Conservation (phyloP, 2,888 invertebrate genomes). For the Nemoura dubitans region DNA sequence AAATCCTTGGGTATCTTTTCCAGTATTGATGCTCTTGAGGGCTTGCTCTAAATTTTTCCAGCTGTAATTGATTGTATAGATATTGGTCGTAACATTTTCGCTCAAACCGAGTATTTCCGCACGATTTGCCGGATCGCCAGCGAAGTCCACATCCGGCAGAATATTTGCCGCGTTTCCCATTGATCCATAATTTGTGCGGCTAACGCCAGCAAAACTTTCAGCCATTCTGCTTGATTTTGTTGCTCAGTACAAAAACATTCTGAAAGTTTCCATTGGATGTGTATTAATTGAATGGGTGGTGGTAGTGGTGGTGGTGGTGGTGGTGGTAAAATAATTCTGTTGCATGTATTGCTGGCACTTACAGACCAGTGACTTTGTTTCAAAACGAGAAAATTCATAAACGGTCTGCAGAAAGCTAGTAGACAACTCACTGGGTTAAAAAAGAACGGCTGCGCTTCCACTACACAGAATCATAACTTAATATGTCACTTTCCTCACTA, state of each 20-base stretch:
- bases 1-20: slow-evolving; percentile 74
- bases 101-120: slow-evolving; percentile 81
- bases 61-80: slow-evolving; percentile 79
- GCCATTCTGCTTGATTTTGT: slow-evolving; percentile 32
- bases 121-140: slow-evolving; percentile 69
- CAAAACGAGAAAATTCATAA: too few relatives aligned
- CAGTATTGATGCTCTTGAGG: slow-evolving; percentile 77
- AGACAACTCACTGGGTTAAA: too few relatives aligned
- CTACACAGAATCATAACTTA: too few relatives aligned
- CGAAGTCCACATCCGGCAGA: slow-evolving; percentile 75
- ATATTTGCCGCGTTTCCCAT: slow-evolving; percentile 55
- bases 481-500: too few relatives aligned
- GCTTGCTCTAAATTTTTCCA: slow-evolving; percentile 77
- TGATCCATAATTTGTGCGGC: slow-evolving; percentile 58
- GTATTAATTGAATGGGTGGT: too few relatives aligned
- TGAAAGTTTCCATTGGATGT: neutral
- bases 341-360: too few relatives aligned
- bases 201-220: neutral
- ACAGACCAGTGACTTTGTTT: too few relatives aligned
- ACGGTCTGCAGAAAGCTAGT: too few relatives aligned
- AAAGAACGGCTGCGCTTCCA: too few relatives aligned
- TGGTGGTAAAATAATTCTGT: too few relatives aligned
- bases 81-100: slow-evolving; percentile 83
- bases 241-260: neutral
- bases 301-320: too few relatives aligned